phyloP scores from a whole-genome alignment of 2,888 invertebrate species.

The Trissolcus brochymenae region DNA sequence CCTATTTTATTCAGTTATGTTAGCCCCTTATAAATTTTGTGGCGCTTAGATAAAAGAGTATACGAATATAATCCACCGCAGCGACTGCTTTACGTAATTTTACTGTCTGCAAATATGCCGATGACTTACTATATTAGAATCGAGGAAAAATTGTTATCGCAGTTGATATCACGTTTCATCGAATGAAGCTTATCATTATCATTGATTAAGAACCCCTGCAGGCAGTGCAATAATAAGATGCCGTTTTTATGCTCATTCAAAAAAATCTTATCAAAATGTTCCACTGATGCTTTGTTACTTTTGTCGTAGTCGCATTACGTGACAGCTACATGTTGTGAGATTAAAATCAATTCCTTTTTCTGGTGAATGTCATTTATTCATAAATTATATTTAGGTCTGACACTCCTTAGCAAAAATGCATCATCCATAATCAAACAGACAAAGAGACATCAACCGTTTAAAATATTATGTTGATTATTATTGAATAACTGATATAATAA shows the following conservation, averaged over 20 bases:
- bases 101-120: constrained; percentile 24
- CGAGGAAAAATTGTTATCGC: constrained; percentile 42
- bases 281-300: constrained; percentile 5
- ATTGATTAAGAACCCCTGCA: constrained; percentile 55
- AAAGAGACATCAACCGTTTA: no score
- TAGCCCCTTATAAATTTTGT: no score
- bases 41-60: neutral
- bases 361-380: neutral
- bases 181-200: constrained; percentile 44
- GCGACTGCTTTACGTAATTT: constrained; percentile 26
- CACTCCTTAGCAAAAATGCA: neutral
- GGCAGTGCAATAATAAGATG: constrained; percentile 38
- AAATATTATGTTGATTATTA: no score
- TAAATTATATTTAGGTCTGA: neutral
- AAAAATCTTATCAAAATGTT: constrained; percentile 44
- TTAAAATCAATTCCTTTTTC: neutral
- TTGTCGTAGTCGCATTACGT: constrained; percentile 9
- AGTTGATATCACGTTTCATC: constrained; percentile 47
- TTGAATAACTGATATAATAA: no score
- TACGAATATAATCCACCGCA: neutral
- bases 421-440: no score
- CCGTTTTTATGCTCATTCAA: constrained; percentile 20
- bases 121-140: constrained; percentile 13
- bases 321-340: neutral
- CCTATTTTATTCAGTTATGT: no score